Evolutionary conservation across 2,888 invertebrate species (phyloP).

Genomic region (Homarus gammarus): DNA sequence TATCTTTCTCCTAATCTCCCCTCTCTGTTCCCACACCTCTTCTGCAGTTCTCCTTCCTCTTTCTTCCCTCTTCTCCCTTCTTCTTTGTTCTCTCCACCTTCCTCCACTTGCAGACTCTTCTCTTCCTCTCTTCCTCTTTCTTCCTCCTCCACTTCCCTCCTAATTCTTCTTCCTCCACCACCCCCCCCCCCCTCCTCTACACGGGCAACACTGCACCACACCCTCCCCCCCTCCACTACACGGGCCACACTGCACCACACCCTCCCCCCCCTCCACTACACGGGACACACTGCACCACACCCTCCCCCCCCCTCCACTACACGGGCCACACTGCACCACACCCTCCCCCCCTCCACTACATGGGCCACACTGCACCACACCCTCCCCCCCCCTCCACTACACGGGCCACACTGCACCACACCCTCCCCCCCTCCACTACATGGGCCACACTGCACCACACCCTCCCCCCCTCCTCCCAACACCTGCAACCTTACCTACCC

Average conservation of each 20-base stretch:
- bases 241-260: neutral
- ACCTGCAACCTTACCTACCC: neutral
- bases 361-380: neutral
- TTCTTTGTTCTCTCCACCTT: no score
- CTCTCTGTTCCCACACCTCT: no score
- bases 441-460: neutral
- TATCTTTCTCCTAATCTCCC: no score
- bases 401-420: neutral
- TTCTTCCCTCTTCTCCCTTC: no score
- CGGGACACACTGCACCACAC: neutral
- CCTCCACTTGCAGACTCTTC: no score
- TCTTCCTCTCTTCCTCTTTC: neutral
- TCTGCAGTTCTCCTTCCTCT: no score
- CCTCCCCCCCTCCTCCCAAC: neutral
- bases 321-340: neutral
- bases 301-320: neutral
- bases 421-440: neutral
- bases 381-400: neutral
- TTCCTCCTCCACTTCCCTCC: no score
- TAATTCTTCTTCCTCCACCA: neutral
- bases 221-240: neutral
- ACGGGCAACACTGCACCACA: neutral
- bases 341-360: neutral
- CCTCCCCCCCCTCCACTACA: slow-evolving; percentile 6
- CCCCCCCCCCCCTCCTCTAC: neutral